phyloP scores from a whole-genome alignment of 2,888 invertebrate genomes.

The Scaptodrosophila latifasciaeformis region DNA sequence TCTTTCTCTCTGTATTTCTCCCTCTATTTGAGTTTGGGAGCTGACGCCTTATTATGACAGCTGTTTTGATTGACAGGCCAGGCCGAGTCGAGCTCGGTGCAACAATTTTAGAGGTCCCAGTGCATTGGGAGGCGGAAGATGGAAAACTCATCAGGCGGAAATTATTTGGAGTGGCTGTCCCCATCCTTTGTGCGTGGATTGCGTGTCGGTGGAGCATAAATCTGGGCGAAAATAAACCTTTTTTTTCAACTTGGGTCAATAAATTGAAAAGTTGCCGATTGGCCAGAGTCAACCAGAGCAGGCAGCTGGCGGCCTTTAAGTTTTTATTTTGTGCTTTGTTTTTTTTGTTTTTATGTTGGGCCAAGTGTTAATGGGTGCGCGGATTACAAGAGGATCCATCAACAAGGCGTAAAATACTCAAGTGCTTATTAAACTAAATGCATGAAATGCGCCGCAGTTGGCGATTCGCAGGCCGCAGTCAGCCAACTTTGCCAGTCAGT shows the following conservation, averaged over 20 bases:
- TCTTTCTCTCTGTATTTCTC: too few species aligned
- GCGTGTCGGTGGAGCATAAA: conserved; percentile 63
- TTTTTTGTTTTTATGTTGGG: not conserved
- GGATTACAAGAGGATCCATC: conserved; percentile 19
- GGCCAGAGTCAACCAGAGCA: not conserved
- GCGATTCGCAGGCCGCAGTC: not conserved
- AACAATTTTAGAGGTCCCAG: too few species aligned
- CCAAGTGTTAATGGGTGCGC: conserved; percentile 6
- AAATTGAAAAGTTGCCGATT: conserved; percentile 47
- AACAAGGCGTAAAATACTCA: conserved; percentile 36
- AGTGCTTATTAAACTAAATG: conserved; percentile 35
- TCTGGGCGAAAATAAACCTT: conserved; percentile 54
- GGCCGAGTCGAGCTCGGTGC: not conserved
- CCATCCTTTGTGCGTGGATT: not conserved
- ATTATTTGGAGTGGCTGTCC: conserved; percentile 40
- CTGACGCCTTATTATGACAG: conserved; percentile 50
- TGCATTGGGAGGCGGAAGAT: too few species aligned
- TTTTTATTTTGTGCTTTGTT: not conserved
- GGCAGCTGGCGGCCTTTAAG: conserved; percentile 9
- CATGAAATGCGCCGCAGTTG: conserved; percentile 16
- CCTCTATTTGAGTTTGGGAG: too few species aligned
- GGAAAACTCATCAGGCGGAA: conserved; percentile 35
- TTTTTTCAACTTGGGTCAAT: conserved; percentile 59
- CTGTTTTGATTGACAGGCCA: conserved; percentile 44
- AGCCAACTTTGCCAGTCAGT: conserved; percentile 12